Base-by-base conservation (phyloP, 2,888 invertebrate genomes). In the Timema cristinae region DNA sequence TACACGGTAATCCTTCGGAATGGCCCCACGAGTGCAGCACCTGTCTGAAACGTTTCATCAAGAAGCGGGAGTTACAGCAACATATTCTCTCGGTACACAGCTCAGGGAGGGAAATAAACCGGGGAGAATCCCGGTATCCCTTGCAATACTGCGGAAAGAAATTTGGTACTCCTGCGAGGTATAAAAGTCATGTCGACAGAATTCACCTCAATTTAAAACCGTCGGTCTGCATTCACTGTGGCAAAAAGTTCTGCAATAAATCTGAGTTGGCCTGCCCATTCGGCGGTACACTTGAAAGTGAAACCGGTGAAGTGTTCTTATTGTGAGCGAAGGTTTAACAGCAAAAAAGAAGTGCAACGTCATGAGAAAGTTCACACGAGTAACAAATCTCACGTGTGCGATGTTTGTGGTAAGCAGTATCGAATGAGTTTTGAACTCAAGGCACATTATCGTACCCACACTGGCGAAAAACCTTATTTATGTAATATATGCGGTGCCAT, bases 201-300 rank as follows among this genome's bases (percentile, higher is more conserved):
- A 13, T 47, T 9, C 63, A 63, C 63, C 63, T 63, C 63, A 32
- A 63, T 2, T 32, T 63, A 13, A 63, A 63, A 63, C 63, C 32
- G 63, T 16, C 63, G 1, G 63, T 48, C 32, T 63, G 63, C 10
- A 32, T 48, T 11, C 32, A 48, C 13, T 63, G 63, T 32, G 10
- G 7, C 63, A 63, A 63, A 48, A 63, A 63, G 63, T 63, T 63
- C 47, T 63, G 32, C n/a, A 48, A 63, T 47, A 48, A 32, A 10
- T 10, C 9, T 10, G 63, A 9, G 32, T 32, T 63, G 63, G 9
- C 48, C 47, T n/a, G 47, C 13, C 63, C 63, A 63, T 47, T 13
- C 48, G 13, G 47, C 11, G 48, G 48, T 11, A 13, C 63, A 63
- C 63, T 47, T 63, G n/a, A 48, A 63, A 10, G 32, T 11, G 47